Base-by-base conservation (phyloP, 2,113 vertebrate genomes). In the Caloenas nicobarica region DNA sequence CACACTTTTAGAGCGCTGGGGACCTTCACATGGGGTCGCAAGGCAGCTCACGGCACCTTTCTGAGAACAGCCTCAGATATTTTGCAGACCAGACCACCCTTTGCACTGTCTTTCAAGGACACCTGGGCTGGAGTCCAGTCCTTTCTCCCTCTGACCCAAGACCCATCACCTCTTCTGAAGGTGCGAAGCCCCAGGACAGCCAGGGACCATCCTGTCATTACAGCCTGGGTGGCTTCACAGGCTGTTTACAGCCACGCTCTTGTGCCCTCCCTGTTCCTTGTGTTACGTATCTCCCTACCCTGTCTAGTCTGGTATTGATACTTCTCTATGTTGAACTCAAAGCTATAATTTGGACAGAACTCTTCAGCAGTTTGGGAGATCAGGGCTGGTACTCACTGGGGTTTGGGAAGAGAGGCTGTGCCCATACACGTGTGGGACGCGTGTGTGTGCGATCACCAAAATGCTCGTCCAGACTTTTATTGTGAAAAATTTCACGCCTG, bases 391-490 rank as follows among this genome's bases (percentile, higher is more conserved):
- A 3, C 24, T 69, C 69, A 6, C 18, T 9, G 56, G 31, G 33
- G 4, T 61, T 60, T 86, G 76, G 29, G 66, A 66, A 36, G 46
- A 60, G 38, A 71, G 66, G 25, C 17, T 81, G 54, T 78, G 12
- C 36, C 50, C 11, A 11, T 31, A n/a, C 14, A 13, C 0, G 0
- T 24, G n/a, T 26, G 22, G 17, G 48, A 42, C 16, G 3, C 62
- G 16, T 50, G 29, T 51, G 21, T 34, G 36, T 25, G 53, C 42
- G 58, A 48, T 48, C 64, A 57, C n/a, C 13, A 29, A 72, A 23
- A 28, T 0, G 0, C 31, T 77, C 0, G 0, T 25, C 64, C 69
- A 60, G 56, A 50, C 11, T 74, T 88, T 15, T 21, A 34, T 17
- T 56, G 65, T 23, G 25, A 69, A 16, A 7, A 7, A 31, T 81